Percentiles rank a stretch among this genome's conserved stretches.
Conservation (phyloP, 2,797 vertebrate species). For the Alcedo quadribrachys region DNA sequence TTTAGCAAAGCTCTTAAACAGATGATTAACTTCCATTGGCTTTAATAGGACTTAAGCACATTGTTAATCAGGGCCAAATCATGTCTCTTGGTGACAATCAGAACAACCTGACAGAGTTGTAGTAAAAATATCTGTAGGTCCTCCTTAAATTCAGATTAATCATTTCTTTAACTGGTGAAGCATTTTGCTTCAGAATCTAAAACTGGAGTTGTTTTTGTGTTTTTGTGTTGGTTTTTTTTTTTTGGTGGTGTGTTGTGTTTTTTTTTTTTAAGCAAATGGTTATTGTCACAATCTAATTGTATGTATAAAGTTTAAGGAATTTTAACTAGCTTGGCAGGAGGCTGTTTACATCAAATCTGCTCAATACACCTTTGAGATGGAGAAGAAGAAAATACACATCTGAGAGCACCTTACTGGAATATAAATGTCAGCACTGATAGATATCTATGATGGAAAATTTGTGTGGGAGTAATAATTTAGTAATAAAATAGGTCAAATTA, state of each 20-base stretch:
- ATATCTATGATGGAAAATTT: constrained; percentile 63
- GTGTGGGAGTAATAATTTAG: constrained; percentile 75
- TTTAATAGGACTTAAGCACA: constrained; percentile 70
- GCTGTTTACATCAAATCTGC: constrained; percentile 61
- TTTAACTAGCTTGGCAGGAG: constrained; percentile 62
- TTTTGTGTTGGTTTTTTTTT: not conserved
- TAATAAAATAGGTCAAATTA: constrained; percentile 71
- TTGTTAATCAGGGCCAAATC: constrained; percentile 61
- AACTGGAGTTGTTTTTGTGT: not conserved
- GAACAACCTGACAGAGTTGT: not conserved
- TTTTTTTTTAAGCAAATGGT: not conserved
- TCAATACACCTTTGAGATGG: constrained; percentile 59
- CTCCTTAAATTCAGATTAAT: constrained; percentile 32
- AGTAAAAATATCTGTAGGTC: constrained; percentile 43
- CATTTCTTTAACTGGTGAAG: not conserved
- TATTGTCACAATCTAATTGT: constrained; percentile 61
- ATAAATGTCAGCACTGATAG: constrained; percentile 67
- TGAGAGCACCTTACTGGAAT: constrained; percentile 54
- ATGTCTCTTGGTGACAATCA: constrained; percentile 50
- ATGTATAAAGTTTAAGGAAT: constrained; percentile 63
- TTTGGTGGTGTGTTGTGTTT: not conserved
- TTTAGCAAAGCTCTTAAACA: constrained; percentile 74
- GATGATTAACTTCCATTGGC: constrained; percentile 69
- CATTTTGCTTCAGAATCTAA: not conserved
- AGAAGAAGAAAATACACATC: constrained; percentile 43